phyloP scores from a whole-genome alignment of 2,797 vertebrate species.

The Hydrophis major region DNA sequence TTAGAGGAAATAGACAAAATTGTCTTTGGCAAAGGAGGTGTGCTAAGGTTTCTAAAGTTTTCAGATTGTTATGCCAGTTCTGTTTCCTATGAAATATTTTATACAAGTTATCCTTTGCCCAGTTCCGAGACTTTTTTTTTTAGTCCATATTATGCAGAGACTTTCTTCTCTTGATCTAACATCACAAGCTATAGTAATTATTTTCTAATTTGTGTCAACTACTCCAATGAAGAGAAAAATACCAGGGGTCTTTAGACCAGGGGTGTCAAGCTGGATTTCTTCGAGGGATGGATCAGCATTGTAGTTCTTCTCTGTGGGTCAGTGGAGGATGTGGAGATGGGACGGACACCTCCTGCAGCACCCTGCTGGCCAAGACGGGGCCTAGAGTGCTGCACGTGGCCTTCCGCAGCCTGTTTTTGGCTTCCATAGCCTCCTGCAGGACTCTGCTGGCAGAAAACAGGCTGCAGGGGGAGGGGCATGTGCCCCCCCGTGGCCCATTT shows the following conservation, averaged over 20 bases:
- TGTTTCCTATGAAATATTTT: constrained; percentile 33
- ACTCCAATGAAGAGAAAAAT: not conserved
- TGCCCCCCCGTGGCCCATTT: too few species aligned
- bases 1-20: constrained; percentile 5
- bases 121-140: not conserved
- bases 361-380: too few species aligned
- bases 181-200: not conserved
- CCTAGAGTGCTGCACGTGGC: too few species aligned
- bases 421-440: too few species aligned
- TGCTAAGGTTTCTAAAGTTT: accelerated
- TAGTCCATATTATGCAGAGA: not conserved
- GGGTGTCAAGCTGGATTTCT: too few species aligned
- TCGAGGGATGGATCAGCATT: too few species aligned
- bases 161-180: constrained; percentile 15
- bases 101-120: not conserved
- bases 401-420: too few species aligned
- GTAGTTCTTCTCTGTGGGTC: too few species aligned
- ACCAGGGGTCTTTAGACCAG: not conserved
- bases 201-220: not conserved
- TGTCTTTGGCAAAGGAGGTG: constrained; percentile 29
- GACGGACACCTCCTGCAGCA: too few species aligned
- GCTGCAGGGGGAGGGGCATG: too few species aligned
- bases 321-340: too few species aligned
- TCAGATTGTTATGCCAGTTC: not conserved
- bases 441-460: too few species aligned